phyloP scores from a whole-genome alignment of 1,140 invertebrate genomes.

The Nasonia giraulti region DNA sequence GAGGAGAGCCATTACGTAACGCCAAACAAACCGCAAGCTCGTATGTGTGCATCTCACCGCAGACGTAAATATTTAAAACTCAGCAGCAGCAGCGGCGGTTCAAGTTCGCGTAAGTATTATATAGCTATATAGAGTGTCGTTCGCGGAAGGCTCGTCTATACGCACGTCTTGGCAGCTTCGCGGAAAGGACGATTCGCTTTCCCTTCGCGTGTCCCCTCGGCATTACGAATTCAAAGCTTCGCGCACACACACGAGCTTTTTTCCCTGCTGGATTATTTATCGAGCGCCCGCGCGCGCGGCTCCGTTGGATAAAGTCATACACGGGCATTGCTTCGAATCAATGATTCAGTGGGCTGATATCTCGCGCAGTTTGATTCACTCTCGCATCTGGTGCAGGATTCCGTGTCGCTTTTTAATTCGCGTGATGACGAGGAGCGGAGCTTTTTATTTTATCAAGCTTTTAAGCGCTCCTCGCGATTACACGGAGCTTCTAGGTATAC shows the following conservation, averaged over 20 bases:
- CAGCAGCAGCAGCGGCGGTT: neutral
- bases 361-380: too few species aligned
- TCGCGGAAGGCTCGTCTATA: neutral
- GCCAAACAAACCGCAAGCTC: neutral
- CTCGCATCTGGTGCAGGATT: neutral
- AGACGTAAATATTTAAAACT: slow-evolving; percentile 35
- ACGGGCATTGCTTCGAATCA: neutral
- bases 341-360: neutral
- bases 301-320: neutral
- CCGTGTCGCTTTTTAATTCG: slow-evolving; percentile 19
- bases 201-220: slow-evolving; percentile 14
- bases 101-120: slow-evolving; percentile 2
- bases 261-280: neutral
- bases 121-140: neutral
- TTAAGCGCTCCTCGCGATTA: slow-evolving; percentile 27
- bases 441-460: slow-evolving; percentile 25
- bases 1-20: slow-evolving; percentile 6
- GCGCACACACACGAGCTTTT: neutral
- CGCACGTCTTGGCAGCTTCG: slow-evolving; percentile 22
- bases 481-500: neutral
- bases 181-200: slow-evolving; percentile 33
- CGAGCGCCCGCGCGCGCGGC: too few species aligned
- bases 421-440: neutral
- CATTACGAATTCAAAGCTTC: slow-evolving; percentile 13
- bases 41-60: neutral